Conservation (phyloP, 2,113 vertebrate genomes). For the Craseonycteris thonglongyai region DNA sequence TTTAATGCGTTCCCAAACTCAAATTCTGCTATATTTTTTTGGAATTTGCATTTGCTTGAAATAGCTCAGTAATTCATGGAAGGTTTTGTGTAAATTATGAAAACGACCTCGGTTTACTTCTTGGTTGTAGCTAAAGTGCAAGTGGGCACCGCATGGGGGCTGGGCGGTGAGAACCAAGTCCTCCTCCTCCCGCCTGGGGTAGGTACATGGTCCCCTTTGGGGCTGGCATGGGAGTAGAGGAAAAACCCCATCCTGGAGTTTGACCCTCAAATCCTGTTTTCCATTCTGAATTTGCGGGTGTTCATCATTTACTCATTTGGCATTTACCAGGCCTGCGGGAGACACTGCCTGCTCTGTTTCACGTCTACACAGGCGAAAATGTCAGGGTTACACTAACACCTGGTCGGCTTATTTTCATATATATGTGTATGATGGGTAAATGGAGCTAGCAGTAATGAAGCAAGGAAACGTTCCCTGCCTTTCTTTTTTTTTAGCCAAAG, state of each 20-base stretch:
- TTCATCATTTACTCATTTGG: background rate
- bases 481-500: background rate
- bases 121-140: background rate
- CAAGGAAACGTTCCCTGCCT: background rate
- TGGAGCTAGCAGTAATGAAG: background rate
- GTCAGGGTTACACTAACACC: background rate
- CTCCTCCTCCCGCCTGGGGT: background rate
- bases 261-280: background rate
- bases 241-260: background rate
- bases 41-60: constrained; percentile 58
- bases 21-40: constrained; percentile 48
- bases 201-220: background rate
- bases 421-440: background rate
- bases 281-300: too few relatives aligned
- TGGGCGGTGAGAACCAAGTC: background rate
- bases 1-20: constrained; percentile 67
- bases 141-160: background rate
- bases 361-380: background rate
- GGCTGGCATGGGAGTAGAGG: background rate
- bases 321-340: background rate
- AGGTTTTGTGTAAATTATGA: constrained; percentile 49
- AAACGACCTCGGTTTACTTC: constrained; percentile 48
- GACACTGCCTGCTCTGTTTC: background rate
- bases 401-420: background rate
- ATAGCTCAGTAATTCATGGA: constrained; percentile 52